phyloP scores from a whole-genome alignment of 2,113 vertebrate species.

The Zeus faber region DNA sequence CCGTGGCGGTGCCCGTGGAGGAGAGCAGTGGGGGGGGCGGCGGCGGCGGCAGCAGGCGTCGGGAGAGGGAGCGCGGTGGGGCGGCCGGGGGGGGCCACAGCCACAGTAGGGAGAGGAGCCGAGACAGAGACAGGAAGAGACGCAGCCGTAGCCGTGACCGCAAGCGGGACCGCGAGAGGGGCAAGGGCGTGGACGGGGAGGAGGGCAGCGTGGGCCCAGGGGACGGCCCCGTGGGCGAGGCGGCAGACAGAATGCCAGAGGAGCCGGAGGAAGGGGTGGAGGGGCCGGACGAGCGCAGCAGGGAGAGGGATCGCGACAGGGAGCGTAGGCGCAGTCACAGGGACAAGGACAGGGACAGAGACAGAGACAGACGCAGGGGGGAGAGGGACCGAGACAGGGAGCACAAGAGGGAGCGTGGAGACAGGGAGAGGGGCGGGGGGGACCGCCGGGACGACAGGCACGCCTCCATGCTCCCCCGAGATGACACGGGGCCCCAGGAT shows the following conservation, averaged over 20 bases:
- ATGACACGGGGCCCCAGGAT: constrained; percentile 66
- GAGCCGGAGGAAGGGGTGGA: constrained; percentile 68
- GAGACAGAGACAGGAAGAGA: constrained; percentile 68
- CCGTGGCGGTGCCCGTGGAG: constrained; percentile 9
- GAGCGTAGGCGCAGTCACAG: constrained; percentile 74
- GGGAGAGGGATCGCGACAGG: constrained; percentile 72
- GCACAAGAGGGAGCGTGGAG: constrained; percentile 73
- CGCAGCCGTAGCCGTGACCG: constrained; percentile 74
- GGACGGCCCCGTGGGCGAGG: constrained; percentile 43
- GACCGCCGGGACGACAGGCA: constrained; percentile 73
- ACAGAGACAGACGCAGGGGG: constrained; percentile 63
- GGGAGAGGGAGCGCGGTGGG: constrained; percentile 61
- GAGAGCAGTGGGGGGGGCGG: constrained; percentile 44
- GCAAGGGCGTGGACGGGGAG: constrained; percentile 70
- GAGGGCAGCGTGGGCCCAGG: constrained; percentile 56
- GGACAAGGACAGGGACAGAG: constrained; percentile 63
- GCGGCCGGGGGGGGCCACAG: constrained; percentile 37
- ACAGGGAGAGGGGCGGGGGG: constrained; percentile 77
- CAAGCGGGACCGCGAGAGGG: constrained; percentile 78
- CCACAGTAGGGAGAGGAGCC: constrained; percentile 73
- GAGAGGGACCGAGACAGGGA: constrained; percentile 82
- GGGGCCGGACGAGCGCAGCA: constrained; percentile 60
- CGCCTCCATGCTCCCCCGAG: constrained; percentile 38
- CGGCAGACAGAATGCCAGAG: constrained; percentile 62
- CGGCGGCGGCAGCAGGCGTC: constrained; percentile 44